Evolutionary conservation across 1,140 invertebrate species (phyloP).

Genomic region (Latrodectus geometricus): DNA sequence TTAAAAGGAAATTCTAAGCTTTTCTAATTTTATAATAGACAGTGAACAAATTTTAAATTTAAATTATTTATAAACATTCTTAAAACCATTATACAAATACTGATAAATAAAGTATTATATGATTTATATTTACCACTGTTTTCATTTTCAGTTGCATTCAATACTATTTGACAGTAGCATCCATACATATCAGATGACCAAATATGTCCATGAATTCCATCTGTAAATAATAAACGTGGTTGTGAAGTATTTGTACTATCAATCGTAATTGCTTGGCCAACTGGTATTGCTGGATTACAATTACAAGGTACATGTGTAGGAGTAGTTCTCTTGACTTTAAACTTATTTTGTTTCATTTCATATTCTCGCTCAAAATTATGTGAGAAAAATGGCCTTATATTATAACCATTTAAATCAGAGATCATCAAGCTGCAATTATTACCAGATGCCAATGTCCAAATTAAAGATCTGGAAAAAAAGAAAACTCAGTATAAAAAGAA

Average conservation of each 20-base stretch:
- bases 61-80: neutral
- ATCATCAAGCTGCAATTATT: conserved; percentile 75
- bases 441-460: conserved; percentile 77
- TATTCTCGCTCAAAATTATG: neutral
- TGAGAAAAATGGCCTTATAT: conserved; percentile 74
- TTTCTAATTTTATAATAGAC: neutral
- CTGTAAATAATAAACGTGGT: conserved; percentile 77
- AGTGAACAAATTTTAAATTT: neutral
- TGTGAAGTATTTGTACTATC: conserved; percentile 75
- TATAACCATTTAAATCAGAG: conserved; percentile 73
- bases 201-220: conserved; percentile 74
- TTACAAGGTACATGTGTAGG: conserved; percentile 69
- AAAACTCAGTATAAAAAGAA: conserved; percentile 4
- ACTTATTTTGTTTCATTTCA: neutral
- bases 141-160: conserved; percentile 68
- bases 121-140: conserved; percentile 55
- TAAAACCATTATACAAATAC: neutral
- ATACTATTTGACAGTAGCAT: conserved; percentile 76
- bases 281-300: conserved; percentile 73
- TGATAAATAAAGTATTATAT: neutral
- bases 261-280: conserved; percentile 75
- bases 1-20: neutral
- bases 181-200: conserved; percentile 77
- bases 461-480: conserved; percentile 74
- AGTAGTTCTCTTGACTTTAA: conserved; percentile 30